Base-by-base conservation (phyloP, 1,140 invertebrate species). In the Cyclina sinensis region DNA sequence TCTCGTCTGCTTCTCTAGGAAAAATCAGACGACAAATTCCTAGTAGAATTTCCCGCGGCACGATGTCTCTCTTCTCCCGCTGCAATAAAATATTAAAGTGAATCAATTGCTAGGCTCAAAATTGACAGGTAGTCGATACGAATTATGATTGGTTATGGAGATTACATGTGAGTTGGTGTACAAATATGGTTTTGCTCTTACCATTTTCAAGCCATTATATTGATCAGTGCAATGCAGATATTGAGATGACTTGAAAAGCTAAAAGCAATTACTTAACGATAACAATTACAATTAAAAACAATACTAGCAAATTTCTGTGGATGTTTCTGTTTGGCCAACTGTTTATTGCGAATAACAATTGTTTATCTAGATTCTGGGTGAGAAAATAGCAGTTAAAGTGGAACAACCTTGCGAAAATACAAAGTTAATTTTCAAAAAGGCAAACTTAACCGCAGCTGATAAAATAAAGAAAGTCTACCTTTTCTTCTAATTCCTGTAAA, bases 51-150 rank as follows among this genome's bases (percentile, higher is more conserved):
- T 74, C n/a, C 74, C 74, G 30, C 74, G 48, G 46, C 74, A 78
- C 74, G 32, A 0, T 78, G 74, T 78, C 74, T 78, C 74, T 51
- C 74, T 51, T 9, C 16, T 54, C 43, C 2, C 1, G 74, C 46
- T 78, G 39, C 74, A 51, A 78, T 78, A 35, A 78, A 78, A 78
- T 78, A 78, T 78, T 78, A 51, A 78, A 78, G 46, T 78, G 74
- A 78, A 78, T 78, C 74, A 78, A 78, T 78, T 78, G 43, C 74
- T 78, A 21, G 24, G 46, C 74, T 78, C 74, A 78, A 78, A 78
- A 78, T 78, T 78, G 74, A 78, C 74, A 78, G 74, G 3, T 30
- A 78, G 74, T 78, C 74, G 74, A 78, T 78, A 78, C 21, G 27
- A 30, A 51, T 51, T 78, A 78, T 78, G 74, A 78, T 54, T 78